Evolutionary conservation across 92 coral and sea anemone genomes (phyloP).

Genomic region (Palythoa caribaeorum): DNA sequence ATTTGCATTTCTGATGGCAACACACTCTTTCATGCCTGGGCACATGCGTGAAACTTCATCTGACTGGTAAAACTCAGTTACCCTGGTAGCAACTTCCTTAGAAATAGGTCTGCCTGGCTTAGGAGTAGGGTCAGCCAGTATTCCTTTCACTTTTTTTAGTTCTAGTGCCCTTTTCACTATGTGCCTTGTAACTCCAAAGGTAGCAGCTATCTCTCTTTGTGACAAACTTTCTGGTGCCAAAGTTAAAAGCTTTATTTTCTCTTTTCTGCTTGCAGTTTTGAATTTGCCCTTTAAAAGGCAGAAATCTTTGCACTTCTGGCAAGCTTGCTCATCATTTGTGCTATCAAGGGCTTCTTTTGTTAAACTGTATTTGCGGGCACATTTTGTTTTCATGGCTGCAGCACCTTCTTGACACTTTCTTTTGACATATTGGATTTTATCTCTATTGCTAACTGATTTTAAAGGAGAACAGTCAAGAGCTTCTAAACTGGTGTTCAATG

Average conservation of each 20-base stretch:
- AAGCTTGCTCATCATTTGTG: neutral
- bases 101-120: neutral
- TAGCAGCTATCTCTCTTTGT: neutral
- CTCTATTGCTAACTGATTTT: constrained; percentile 31
- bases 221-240: neutral
- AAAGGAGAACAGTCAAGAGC: constrained; percentile 36
- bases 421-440: constrained; percentile 26
- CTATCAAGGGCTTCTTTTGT: neutral
- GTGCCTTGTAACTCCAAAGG: neutral
- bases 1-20: neutral
- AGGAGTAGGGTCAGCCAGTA: neutral
- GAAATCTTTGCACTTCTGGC: neutral
- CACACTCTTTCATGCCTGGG: neutral
- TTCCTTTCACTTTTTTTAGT: neutral
- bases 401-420: constrained; percentile 20
- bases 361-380: neutral
- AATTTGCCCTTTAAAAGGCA: constrained; percentile 3
- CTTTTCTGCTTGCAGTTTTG: neutral
- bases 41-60: neutral
- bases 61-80: neutral
- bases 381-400: neutral
- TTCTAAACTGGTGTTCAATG: constrained; percentile 32
- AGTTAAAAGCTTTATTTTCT: neutral
- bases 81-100: neutral
- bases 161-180: neutral